These are phyloP conservation scores for Coilia nasus DNA, from an alignment of 2,797 vertebrate genomes.

Conservation along the genomic window DNA sequence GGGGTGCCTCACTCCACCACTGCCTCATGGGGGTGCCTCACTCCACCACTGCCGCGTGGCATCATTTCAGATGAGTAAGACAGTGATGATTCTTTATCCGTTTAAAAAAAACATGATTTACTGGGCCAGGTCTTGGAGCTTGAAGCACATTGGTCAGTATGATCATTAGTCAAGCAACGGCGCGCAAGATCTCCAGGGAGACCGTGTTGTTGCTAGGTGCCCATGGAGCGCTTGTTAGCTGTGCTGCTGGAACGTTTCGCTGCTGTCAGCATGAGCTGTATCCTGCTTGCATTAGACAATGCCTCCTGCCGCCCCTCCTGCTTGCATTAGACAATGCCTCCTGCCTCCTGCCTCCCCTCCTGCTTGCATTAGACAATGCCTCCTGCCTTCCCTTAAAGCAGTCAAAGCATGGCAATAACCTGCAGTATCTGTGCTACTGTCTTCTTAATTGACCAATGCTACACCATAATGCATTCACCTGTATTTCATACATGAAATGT, in stretches of 20 bases:
- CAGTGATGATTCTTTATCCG: background rate
- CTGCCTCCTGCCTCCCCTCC: background rate
- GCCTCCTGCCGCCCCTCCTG: background rate
- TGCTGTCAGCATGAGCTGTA: background rate
- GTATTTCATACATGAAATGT: too few relatives aligned
- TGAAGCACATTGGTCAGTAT: background rate
- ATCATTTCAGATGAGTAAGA: background rate
- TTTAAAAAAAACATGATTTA: background rate
- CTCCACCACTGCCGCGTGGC: too few relatives aligned
- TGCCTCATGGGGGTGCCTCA: too few relatives aligned
- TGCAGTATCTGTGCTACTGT: background rate
- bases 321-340: background rate
- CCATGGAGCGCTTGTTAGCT: conserved; percentile 44
- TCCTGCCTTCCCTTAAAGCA: background rate
- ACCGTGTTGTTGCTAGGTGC: conserved; percentile 44
- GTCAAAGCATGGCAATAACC: background rate
- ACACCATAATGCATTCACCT: background rate
- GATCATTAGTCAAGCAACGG: background rate
- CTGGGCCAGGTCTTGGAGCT: background rate
- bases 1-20: too few relatives aligned
- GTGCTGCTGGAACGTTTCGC: conserved; percentile 47
- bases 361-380: background rate
- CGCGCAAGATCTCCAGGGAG: conserved; percentile 34
- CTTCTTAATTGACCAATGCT: background rate
- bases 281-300: background rate